These are phyloP conservation scores for Apoda limacodes DNA, from an alignment of 2,888 invertebrate genomes.

Conservation along the genomic window DNA sequence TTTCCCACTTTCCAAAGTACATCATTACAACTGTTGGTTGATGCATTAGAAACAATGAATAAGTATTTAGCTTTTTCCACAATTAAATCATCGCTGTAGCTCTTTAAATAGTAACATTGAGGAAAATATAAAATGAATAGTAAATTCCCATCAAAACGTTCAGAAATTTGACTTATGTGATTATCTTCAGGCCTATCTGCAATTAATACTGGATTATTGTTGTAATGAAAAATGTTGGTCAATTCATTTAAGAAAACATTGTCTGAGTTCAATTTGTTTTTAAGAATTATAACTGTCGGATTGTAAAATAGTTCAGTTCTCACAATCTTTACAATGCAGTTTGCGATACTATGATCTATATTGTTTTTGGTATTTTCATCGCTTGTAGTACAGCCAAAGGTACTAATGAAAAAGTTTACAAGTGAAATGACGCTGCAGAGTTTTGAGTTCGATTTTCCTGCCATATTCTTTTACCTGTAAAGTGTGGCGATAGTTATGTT, in stretches of 20 bases:
- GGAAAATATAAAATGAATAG: background rate
- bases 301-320: constrained; percentile 1
- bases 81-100: background rate
- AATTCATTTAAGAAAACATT: too few relatives aligned
- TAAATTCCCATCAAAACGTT: background rate
- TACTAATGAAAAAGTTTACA: too few relatives aligned
- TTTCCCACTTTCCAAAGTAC: constrained; percentile 21
- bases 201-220: constrained; percentile 12
- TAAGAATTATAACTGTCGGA: constrained; percentile 5
- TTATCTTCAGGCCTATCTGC: constrained; percentile 2
- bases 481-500: too few relatives aligned
- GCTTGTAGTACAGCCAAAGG: too few relatives aligned
- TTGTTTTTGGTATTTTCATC: too few relatives aligned
- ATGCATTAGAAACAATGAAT: constrained; percentile 22
- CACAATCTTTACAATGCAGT: background rate
- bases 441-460: too few relatives aligned
- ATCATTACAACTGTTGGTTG: constrained; percentile 12
- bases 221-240: constrained; percentile 2
- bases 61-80: constrained; percentile 23
- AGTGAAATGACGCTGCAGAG: too few relatives aligned
- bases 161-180: background rate
- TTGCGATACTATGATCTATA: too few relatives aligned
- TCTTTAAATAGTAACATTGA: background rate
- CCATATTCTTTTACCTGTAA: too few relatives aligned
- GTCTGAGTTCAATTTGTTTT: background rate